Evolutionary conservation across 1,140 invertebrate species (phyloP).

Genomic region (Cotesia glomerata): DNA sequence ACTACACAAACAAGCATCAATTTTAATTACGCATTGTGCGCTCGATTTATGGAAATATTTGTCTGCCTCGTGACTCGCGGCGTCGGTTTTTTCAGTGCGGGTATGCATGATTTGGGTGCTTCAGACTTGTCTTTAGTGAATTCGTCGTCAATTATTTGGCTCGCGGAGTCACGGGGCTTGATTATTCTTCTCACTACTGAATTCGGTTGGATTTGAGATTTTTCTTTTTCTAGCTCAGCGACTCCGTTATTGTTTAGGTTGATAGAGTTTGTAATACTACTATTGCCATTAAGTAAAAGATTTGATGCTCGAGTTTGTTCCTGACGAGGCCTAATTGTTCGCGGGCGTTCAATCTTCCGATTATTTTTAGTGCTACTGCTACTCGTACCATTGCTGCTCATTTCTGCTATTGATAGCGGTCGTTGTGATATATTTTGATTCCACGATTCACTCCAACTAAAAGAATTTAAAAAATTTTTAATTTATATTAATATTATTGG

Average conservation of each 20-base stretch:
- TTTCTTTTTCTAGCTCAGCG: too few species aligned
- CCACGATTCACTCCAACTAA: constrained; percentile 27
- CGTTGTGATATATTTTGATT: constrained; percentile 18
- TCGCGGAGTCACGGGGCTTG: background rate
- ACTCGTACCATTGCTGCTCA: background rate
- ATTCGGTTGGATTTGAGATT: background rate
- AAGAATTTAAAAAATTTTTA: background rate
- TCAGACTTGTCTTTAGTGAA: constrained; percentile 16
- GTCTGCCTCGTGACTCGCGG: constrained; percentile 8
- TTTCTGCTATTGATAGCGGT: constrained; percentile 14
- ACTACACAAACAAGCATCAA: too few species aligned
- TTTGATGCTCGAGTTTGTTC: background rate
- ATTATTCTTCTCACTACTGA: background rate
- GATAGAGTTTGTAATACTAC: background rate
- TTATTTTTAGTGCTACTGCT: background rate
- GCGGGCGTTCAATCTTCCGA: constrained; percentile 2
- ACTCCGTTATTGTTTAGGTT: background rate
- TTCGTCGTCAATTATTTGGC: background rate
- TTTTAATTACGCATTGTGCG: constrained; percentile 20
- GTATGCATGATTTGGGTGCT: constrained; percentile 21
- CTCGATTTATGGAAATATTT: constrained; percentile 13
- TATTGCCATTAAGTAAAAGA: background rate
- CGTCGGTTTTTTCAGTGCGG: constrained; percentile 21
- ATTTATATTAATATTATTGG: background rate
- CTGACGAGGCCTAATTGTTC: background rate